Conservation (phyloP, 2,113 vertebrate species). For the Elephas maximus region DNA sequence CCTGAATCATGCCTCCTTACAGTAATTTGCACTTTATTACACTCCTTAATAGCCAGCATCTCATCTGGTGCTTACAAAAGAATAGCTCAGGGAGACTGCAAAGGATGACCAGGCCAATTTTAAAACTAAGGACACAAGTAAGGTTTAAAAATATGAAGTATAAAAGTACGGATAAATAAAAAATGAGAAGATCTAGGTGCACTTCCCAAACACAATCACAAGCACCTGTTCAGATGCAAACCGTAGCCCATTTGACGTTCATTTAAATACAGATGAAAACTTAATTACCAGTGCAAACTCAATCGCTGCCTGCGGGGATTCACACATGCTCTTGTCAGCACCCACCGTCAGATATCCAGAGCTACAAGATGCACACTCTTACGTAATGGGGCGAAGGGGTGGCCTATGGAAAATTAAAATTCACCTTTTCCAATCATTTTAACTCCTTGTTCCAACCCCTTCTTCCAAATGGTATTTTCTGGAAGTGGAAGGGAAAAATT, state of each 20-base stretch:
- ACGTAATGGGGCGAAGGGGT: not conserved
- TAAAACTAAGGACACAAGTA: conserved; percentile 41
- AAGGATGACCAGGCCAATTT: not conserved
- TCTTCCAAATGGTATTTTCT: conserved; percentile 18
- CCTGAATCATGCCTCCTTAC: not conserved
- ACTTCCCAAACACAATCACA: not conserved
- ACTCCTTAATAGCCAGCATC: not conserved
- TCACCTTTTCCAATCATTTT: conserved; percentile 60
- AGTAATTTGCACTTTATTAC: not conserved
- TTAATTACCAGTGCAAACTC: conserved; percentile 47
- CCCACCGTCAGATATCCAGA: not conserved
- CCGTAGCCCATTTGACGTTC: not conserved
- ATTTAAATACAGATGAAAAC: conserved; percentile 67
- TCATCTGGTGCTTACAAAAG: conserved; percentile 1
- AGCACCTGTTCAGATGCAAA: conserved; percentile 18
- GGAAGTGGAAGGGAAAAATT: conserved; percentile 4
- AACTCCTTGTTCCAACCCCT: conserved; percentile 17
- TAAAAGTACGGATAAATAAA: not conserved
- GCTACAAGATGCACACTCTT: conserved; percentile 25
- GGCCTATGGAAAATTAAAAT: not conserved
- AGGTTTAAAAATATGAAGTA: not conserved
- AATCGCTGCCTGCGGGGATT: not conserved
- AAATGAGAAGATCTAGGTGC: not conserved
- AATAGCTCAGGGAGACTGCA: not conserved
- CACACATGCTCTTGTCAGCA: not conserved